These are phyloP conservation scores for Zygaena filipendulae DNA, from an alignment of 2,888 invertebrate species.

Conservation along the genomic window DNA sequence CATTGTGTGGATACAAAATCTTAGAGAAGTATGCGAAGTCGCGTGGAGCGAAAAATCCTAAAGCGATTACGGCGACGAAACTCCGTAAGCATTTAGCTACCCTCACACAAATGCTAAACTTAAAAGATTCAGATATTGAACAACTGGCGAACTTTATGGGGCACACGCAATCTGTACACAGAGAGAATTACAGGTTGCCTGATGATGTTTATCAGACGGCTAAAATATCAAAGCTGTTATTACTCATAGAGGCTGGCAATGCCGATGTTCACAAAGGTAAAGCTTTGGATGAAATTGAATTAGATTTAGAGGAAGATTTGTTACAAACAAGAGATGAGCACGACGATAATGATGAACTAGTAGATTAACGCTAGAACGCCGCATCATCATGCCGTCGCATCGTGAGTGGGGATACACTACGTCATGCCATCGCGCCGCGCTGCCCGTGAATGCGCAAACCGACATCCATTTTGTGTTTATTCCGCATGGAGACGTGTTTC, in stretches of 20 bases:
- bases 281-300: too few species aligned
- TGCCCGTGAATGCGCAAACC: neutral
- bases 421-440: neutral
- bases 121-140: constrained; percentile 13
- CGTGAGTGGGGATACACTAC: neutral
- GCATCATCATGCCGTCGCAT: too few species aligned
- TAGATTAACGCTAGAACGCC: too few species aligned
- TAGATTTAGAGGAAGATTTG: too few species aligned
- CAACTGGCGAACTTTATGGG: constrained; percentile 17
- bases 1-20: constrained; percentile 12
- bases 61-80: constrained; percentile 15
- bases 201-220: constrained; percentile 16
- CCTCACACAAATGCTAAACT: constrained; percentile 13
- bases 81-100: constrained; percentile 19
- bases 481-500: neutral
- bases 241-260: constrained; percentile 17
- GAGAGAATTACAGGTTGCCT: constrained; percentile 12
- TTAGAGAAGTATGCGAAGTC: constrained; percentile 16
- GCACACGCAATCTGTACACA: constrained; percentile 13
- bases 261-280: too few species aligned
- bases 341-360: too few species aligned
- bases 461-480: constrained; percentile 1
- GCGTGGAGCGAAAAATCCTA: constrained; percentile 14
- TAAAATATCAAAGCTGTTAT: constrained; percentile 16
- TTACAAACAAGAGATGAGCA: too few species aligned